Conservation (phyloP, 2,113 vertebrate species). For the Clarias macrocephalus region DNA sequence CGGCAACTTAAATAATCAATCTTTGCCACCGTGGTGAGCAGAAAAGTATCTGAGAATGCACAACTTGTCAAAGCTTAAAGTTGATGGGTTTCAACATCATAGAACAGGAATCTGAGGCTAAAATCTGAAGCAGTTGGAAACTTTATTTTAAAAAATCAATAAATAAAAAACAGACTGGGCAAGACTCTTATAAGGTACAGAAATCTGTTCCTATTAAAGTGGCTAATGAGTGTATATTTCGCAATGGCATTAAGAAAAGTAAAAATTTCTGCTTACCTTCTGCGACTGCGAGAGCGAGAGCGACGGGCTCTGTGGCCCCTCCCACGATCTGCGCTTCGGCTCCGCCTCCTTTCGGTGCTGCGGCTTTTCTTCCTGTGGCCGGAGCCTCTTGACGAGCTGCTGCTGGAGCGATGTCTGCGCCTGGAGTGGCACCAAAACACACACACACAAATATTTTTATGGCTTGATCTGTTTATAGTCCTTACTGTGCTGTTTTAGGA, state of each 20-base stretch:
- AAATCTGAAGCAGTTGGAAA: not conserved
- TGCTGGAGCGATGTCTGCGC: constrained; percentile 85
- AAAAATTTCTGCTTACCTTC: constrained; percentile 74
- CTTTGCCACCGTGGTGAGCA: not conserved
- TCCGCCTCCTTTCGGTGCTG: constrained; percentile 84
- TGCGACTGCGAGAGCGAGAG: constrained; percentile 83
- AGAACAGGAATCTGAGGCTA: not conserved
- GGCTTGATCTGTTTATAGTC: not conserved
- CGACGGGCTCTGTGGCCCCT: constrained; percentile 84
- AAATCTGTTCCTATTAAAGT: constrained; percentile 1
- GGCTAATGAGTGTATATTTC: not conserved
- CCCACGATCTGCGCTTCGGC: constrained; percentile 81
- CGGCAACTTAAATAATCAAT: not conserved
- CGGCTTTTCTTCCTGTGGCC: constrained; percentile 83
- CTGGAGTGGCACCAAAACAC: constrained; percentile 67
- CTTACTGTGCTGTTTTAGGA: not conserved
- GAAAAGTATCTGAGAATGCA: not conserved
- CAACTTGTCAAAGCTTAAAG: not conserved
- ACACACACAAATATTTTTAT: constrained; percentile 12
- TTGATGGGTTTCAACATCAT: not conserved
- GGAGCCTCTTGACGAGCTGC: constrained; percentile 89
- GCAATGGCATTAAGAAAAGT: not conserved
- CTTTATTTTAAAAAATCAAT: too few relatives aligned
- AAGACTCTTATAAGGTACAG: not conserved
- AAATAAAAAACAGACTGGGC: not conserved